phyloP scores from a whole-genome alignment of 1,140 invertebrate genomes.

The Colletes latitarsis region DNA sequence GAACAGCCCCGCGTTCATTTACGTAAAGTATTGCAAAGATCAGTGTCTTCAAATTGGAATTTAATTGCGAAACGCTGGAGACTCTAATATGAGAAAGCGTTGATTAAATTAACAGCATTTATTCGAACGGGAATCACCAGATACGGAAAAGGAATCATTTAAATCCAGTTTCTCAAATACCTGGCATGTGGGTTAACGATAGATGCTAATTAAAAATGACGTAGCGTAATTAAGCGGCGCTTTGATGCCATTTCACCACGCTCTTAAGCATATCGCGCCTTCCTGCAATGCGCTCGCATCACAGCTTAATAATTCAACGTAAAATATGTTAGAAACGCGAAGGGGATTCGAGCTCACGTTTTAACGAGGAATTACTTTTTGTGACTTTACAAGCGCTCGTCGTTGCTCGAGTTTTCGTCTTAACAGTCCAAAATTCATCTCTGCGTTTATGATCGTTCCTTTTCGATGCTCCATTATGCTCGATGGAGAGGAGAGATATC shows the following conservation, averaged over 20 bases:
- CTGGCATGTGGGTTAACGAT: conserved; percentile 15
- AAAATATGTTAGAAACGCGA: background rate
- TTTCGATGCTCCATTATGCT: background rate
- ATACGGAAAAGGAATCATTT: background rate
- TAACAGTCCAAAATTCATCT: background rate
- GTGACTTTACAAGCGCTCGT: conserved; percentile 5
- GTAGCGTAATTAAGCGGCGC: conserved; percentile 7
- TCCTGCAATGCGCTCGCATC: background rate
- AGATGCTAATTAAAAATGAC: conserved; percentile 32
- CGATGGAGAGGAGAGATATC: background rate
- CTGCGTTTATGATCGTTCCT: no score
- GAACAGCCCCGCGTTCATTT: background rate
- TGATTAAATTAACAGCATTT: conserved; percentile 9
- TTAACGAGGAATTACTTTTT: conserved; percentile 18
- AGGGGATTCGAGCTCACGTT: background rate
- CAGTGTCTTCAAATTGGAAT: background rate
- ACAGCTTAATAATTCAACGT: conserved; percentile 17
- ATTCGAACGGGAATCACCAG: conserved; percentile 6
- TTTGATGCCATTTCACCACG: conserved; percentile 5
- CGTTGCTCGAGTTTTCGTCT: background rate
- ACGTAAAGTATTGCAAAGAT: background rate
- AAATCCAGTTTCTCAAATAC: background rate
- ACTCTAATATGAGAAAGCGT: background rate
- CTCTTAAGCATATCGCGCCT: conserved; percentile 8
- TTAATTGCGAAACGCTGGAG: background rate